These are phyloP conservation scores for Tanytarsus gracilentus DNA, from an alignment of 2,888 invertebrate genomes.

Conservation along the genomic window DNA sequence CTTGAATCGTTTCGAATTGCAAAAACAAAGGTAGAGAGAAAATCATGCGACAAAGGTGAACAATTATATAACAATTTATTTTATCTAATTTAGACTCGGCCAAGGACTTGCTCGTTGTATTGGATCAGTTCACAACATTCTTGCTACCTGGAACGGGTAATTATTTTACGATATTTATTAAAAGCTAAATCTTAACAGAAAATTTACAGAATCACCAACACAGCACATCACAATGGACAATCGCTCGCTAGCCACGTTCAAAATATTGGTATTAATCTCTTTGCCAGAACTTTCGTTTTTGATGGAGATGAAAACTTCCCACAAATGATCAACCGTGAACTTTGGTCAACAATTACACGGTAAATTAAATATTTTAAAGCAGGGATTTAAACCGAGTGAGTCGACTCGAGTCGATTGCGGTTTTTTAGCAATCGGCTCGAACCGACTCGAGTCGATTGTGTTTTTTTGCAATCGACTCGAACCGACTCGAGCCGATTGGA, in stretches of 20 bases:
- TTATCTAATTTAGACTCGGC: background rate
- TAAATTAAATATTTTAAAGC: too few species aligned
- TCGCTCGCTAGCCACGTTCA: conserved; percentile 3
- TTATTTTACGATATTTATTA: background rate
- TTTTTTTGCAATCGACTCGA: too few species aligned
- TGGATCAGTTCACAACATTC: background rate
- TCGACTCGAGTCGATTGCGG: too few species aligned
- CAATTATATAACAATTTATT: background rate
- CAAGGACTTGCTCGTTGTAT: conserved; percentile 18
- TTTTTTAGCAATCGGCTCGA: too few species aligned
- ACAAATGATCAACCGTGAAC: background rate
- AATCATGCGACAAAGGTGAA: background rate
- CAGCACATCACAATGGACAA: conserved; percentile 7
- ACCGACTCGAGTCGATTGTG: too few species aligned
- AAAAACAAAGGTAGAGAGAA: conserved; percentile 4
- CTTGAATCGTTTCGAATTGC: conserved; percentile 6
- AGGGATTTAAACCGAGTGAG: too few species aligned
- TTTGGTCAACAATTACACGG: background rate
- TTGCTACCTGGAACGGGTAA: background rate
- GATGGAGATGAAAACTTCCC: background rate
- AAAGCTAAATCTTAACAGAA: background rate
- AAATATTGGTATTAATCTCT: conserved; percentile 2
- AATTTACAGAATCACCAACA: background rate
- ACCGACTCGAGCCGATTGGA: too few species aligned
- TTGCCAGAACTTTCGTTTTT: background rate